Evolutionary conservation across 2,888 invertebrate genomes (phyloP).

Genomic region (Melinaea marsaeus): DNA sequence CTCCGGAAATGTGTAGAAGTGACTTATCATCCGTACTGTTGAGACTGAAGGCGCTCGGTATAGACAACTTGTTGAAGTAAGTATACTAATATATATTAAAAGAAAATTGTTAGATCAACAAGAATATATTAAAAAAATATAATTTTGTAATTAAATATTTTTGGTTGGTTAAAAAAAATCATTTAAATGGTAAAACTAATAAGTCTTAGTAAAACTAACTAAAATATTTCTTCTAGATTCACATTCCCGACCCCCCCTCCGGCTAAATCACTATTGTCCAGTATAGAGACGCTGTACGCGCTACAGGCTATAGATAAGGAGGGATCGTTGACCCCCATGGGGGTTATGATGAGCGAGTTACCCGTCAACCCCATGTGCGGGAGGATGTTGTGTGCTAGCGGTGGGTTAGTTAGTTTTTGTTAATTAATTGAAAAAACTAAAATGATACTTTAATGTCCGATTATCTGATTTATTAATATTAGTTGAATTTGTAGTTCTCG

Average conservation of each 20-base stretch:
- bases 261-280: conserved; percentile 88
- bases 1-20: conserved; percentile 95
- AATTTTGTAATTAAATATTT: no score
- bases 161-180: no score
- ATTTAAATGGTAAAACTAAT: no score
- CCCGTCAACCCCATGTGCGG: conserved; percentile 92
- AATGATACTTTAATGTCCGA: not conserved
- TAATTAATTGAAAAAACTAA: conserved; percentile 3
- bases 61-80: conserved; percentile 88
- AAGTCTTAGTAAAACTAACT: not conserved
- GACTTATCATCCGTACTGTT: conserved; percentile 91
- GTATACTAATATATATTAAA: no score
- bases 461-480: no score
- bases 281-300: conserved; percentile 92
- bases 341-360: conserved; percentile 93
- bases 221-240: conserved; percentile 76
- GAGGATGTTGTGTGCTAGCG: conserved; percentile 88
- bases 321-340: conserved; percentile 87
- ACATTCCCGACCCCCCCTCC: conserved; percentile 96
- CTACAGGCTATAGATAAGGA: conserved; percentile 86
- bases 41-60: conserved; percentile 95
- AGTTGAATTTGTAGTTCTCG: no score
- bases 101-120: not conserved
- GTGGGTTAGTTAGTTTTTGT: conserved; percentile 50
- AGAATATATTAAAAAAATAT: not conserved